A percentile compares a stretch with the other conserved stretches of the same genome.
These are phyloP conservation scores for Palaemon carinicauda DNA, from an alignment of 1,140 invertebrate species.

Conservation along the genomic window DNA sequence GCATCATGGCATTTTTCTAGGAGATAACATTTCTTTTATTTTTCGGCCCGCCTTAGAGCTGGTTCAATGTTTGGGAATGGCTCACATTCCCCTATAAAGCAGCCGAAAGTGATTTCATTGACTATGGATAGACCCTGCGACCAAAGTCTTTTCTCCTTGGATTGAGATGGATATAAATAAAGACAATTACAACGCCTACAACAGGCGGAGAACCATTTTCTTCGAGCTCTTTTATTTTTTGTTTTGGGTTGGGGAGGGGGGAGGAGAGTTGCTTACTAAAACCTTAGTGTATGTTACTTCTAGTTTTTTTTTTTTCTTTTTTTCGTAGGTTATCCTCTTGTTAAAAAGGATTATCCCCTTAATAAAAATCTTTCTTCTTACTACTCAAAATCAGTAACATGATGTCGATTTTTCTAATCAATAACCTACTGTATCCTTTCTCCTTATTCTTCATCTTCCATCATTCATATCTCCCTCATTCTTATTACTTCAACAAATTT, in stretches of 20 bases:
- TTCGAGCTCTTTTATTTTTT: too few species aligned
- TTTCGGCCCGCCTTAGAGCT: neutral
- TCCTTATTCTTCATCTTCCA: neutral
- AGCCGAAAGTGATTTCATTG: constrained; percentile 9
- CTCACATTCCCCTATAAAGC: neutral
- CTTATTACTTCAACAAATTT: too few species aligned
- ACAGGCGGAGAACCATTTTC: neutral
- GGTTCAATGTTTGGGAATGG: constrained; percentile 13
- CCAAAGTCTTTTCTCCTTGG: neutral
- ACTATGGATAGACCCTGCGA: neutral
- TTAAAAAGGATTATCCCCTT: neutral
- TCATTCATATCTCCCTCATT: neutral
- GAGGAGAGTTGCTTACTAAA: too few species aligned
- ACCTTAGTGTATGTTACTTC: too few species aligned
- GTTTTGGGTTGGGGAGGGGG: too few species aligned
- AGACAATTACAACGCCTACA: neutral
- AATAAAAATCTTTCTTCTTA: too few species aligned
- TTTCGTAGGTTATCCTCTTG: neutral
- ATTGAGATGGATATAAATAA: neutral
- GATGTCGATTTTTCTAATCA: too few species aligned
- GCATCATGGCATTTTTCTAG: neutral
- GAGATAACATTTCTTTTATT: neutral
- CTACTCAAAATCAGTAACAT: too few species aligned
- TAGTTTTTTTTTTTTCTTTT: neutral
- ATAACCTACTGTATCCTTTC: too few species aligned